These are phyloP conservation scores for Hydrotaea cyrtoneurina DNA, from an alignment of 2,888 invertebrate genomes.

Conservation along the genomic window DNA sequence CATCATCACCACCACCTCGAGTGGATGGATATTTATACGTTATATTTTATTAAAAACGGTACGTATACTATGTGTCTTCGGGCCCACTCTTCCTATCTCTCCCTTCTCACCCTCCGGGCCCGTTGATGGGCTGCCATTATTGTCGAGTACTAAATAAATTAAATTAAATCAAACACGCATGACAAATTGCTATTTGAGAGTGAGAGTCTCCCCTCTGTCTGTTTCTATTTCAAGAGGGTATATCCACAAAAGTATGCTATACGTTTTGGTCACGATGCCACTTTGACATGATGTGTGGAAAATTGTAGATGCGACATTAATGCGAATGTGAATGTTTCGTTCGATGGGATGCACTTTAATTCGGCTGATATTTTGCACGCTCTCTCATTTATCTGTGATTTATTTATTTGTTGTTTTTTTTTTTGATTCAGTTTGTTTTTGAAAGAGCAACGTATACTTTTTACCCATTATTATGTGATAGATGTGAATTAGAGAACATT, in stretches of 20 bases:
- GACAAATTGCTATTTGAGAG: constrained; percentile 47
- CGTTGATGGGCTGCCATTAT: background rate
- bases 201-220: background rate
- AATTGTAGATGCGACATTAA: background rate
- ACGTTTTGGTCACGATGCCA: background rate
- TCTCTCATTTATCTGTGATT: background rate
- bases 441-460: background rate
- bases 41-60: background rate
- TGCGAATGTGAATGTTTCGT: too few relatives aligned
- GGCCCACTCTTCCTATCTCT: background rate
- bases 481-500: constrained; percentile 41
- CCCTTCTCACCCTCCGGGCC: background rate
- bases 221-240: constrained; percentile 10
- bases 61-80: too few relatives aligned
- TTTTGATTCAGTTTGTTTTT: background rate
- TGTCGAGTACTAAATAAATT: constrained; percentile 53
- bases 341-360: background rate
- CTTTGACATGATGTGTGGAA: background rate
- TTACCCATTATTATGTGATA: constrained; percentile 13
- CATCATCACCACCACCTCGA: constrained; percentile 1
- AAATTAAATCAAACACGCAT: constrained; percentile 62
- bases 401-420: background rate
- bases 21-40: background rate
- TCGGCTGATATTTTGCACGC: constrained; percentile 15
- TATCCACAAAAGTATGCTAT: background rate